Evolutionary conservation across 2,797 vertebrate species (phyloP).

Genomic region (Vireo griseus): DNA sequence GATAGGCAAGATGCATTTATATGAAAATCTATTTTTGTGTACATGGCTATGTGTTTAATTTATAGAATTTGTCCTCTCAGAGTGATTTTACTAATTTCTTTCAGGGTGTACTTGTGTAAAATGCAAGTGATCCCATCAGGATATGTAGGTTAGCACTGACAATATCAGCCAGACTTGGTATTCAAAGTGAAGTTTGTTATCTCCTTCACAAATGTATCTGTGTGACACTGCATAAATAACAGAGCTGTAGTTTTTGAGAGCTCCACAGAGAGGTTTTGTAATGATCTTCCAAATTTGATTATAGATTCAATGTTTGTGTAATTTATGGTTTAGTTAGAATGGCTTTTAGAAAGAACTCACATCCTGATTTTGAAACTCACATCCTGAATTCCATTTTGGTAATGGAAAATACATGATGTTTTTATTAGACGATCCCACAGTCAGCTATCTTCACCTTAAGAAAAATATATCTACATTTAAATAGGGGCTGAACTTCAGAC

Average conservation of each 20-base stretch:
- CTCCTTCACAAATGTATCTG: not conserved
- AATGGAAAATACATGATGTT: not conserved
- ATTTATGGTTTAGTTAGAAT: not conserved
- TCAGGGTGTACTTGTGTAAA: not conserved
- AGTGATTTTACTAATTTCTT: not conserved
- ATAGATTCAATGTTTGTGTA: not conserved
- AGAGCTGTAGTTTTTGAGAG: not conserved
- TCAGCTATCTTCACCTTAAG: not conserved
- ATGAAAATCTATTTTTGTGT: not conserved
- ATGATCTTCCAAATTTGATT: not conserved
- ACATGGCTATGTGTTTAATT: not conserved
- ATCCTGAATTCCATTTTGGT: too few species aligned
- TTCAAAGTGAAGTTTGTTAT: not conserved
- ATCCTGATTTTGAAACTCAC: not conserved
- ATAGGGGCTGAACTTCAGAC: not conserved
- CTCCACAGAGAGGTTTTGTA: not conserved
- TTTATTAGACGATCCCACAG: not conserved
- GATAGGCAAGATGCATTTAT: not conserved
- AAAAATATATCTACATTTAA: not conserved
- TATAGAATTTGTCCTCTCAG: not conserved
- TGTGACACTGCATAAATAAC: not conserved
- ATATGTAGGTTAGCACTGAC: not conserved
- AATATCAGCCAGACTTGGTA: not conserved
- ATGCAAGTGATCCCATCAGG: not conserved
- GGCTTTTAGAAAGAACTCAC: not conserved